A percentile compares a stretch with the other conserved stretches of the same genome.
Evolutionary conservation across 2,797 vertebrate species (phyloP).

Genomic region (Moxostoma hubbsi): DNA sequence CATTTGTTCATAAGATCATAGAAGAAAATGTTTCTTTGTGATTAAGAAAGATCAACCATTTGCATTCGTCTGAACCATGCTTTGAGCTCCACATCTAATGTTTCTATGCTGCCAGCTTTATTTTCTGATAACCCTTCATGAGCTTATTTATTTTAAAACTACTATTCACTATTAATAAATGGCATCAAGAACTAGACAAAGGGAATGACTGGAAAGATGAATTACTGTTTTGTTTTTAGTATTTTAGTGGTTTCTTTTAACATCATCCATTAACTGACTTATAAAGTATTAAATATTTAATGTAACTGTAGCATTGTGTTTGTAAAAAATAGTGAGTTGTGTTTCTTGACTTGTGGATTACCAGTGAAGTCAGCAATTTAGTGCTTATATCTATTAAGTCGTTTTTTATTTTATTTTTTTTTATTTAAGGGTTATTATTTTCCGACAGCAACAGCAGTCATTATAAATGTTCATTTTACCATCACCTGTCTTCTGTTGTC

Average conservation of each 20-base stretch:
- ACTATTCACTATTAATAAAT: constrained; percentile 82
- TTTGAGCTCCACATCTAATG: constrained; percentile 79
- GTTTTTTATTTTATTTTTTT: constrained; percentile 76
- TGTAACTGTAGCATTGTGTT: constrained; percentile 90
- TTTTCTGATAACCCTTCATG: constrained; percentile 80
- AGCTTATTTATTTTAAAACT: constrained; percentile 85
- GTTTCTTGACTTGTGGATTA: constrained; percentile 94
- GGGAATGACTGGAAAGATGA: constrained; percentile 86
- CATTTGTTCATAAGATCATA: constrained; percentile 46
- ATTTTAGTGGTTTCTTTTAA: constrained; percentile 88
- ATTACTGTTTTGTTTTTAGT: constrained; percentile 83
- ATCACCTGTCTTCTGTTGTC: constrained; percentile 97
- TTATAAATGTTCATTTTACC: constrained; percentile 98
- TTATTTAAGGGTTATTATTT: constrained; percentile 83
- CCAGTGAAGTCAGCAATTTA: constrained; percentile 90
- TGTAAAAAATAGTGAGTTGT: constrained; percentile 89
- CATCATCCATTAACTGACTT: constrained; percentile 89
- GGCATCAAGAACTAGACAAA: constrained; percentile 77
- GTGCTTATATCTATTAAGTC: constrained; percentile 90
- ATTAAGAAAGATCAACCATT: constrained; percentile 63
- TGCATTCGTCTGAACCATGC: constrained; percentile 75
- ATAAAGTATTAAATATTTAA: constrained; percentile 89
- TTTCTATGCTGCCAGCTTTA: constrained; percentile 85
- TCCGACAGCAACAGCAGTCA: constrained; percentile 88
- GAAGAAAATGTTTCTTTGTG: constrained; percentile 31